Evolutionary conservation across 1,140 invertebrate species (phyloP).

Genomic region (Drosophila aff.): DNA sequence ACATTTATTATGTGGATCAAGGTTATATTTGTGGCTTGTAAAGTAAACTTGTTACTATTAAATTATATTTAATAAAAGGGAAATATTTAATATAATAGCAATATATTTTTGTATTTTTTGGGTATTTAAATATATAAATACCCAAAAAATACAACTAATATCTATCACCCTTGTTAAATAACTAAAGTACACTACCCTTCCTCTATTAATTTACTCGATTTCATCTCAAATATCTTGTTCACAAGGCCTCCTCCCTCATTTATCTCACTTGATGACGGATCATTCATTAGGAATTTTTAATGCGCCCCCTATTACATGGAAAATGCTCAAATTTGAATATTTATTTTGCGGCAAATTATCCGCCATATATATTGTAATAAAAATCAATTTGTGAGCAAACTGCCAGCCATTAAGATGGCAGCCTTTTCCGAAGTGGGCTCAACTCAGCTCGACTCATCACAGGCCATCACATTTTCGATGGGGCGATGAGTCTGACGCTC

Average conservation of each 20-base stretch:
- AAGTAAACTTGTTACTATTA: too few relatives aligned
- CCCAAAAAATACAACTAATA: neutral
- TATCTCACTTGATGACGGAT: slow-evolving; percentile 36
- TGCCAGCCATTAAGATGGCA: slow-evolving; percentile 53
- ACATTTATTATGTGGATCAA: too few relatives aligned
- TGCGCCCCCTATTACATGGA: slow-evolving; percentile 21
- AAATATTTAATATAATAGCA: too few relatives aligned
- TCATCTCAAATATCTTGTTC: neutral
- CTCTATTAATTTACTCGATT: neutral
- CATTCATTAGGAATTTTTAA: slow-evolving; percentile 29
- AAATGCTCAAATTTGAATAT: slow-evolving; percentile 33
- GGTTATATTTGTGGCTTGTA: too few relatives aligned
- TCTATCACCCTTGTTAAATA: neutral
- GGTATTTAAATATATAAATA: neutral
- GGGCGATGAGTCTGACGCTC: slow-evolving; percentile 28
- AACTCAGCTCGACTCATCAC: slow-evolving; percentile 18
- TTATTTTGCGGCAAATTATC: slow-evolving; percentile 54
- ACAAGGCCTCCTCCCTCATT: slow-evolving; percentile 6
- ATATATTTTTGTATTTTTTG: too few relatives aligned
- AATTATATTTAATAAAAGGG: too few relatives aligned
- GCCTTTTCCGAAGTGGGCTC: slow-evolving; percentile 5
- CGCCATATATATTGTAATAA: slow-evolving; percentile 55
- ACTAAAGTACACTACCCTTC: neutral
- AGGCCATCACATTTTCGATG: slow-evolving; percentile 30
- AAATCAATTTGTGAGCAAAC: slow-evolving; percentile 69